Evolutionary conservation across 2,113 vertebrate species (phyloP).

Genomic region (Xenopus tropicalis): DNA sequence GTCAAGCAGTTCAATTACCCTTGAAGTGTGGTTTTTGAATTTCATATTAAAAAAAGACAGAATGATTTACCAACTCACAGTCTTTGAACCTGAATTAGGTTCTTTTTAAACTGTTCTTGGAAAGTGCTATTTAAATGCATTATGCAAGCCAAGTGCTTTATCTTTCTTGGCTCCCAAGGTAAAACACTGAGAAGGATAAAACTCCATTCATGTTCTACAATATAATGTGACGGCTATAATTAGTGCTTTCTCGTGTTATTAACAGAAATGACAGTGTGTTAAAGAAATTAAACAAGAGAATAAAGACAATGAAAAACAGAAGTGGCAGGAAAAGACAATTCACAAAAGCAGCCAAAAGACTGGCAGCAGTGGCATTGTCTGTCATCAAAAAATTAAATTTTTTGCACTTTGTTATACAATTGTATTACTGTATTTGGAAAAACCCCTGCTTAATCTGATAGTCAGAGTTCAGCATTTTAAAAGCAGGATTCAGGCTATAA

Average conservation of each 20-base stretch:
- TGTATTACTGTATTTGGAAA: neutral
- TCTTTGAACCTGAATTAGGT: too few species aligned
- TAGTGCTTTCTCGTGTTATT: neutral
- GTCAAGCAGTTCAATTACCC: too few species aligned
- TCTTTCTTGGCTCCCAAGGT: slow-evolving; percentile 10
- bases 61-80: too few species aligned
- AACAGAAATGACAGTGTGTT: neutral
- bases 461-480: too few species aligned
- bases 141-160: neutral
- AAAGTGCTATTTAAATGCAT: neutral
- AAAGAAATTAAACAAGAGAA: neutral
- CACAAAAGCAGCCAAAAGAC: neutral
- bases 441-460: too few species aligned
- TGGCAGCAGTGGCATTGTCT: neutral
- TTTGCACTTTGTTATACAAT: neutral
- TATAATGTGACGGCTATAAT: slow-evolving; percentile 5
- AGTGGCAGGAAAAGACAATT: neutral
- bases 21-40: too few species aligned
- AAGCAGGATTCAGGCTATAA: too few species aligned
- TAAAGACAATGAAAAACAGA: neutral
- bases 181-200: neutral
- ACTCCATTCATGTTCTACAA: slow-evolving; percentile 2
- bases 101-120: neutral
- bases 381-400: neutral
- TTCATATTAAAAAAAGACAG: too few species aligned